Evolutionary conservation across 1,140 invertebrate species (phyloP).

Genomic region (Amyelois transitella): DNA sequence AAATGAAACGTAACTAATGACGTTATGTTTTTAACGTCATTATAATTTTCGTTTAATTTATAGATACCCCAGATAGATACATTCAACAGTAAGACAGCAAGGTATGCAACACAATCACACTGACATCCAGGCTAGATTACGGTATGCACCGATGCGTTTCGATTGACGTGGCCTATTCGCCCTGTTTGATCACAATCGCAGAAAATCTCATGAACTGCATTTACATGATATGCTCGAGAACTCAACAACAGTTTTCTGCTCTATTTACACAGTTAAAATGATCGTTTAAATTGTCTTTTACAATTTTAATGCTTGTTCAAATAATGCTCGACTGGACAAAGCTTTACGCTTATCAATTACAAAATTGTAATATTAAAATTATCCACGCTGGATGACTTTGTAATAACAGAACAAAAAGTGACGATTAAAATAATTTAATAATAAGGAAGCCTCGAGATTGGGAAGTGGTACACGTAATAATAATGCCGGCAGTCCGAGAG

Average conservation of each 20-base stretch:
- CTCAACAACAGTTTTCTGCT: constrained; percentile 57
- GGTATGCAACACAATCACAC: constrained; percentile 53
- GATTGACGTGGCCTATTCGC: constrained; percentile 30
- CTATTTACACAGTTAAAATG: constrained; percentile 58
- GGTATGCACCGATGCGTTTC: constrained; percentile 46
- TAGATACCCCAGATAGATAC: too few relatives aligned
- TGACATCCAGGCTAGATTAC: constrained; percentile 42
- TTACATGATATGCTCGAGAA: constrained; percentile 27
- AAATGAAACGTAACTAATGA: too few relatives aligned
- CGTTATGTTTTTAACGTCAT: too few relatives aligned
- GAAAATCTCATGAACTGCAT: constrained; percentile 49
- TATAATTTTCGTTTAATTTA: background rate
- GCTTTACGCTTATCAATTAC: constrained; percentile 29
- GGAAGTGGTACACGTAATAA: constrained; percentile 44
- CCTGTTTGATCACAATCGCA: constrained; percentile 42
- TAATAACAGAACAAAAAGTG: constrained; percentile 27
- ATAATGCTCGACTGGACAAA: constrained; percentile 36
- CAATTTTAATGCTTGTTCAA: constrained; percentile 38
- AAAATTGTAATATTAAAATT: constrained; percentile 30
- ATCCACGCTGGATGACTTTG: constrained; percentile 18
- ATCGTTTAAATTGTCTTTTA: constrained; percentile 52
- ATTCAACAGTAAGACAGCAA: constrained; percentile 39
- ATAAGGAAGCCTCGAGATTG: constrained; percentile 54
- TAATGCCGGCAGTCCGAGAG: constrained; percentile 58
- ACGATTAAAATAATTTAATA: constrained; percentile 40